Conservation (phyloP, 2,797 vertebrate species). For the Lepidocolaptes lacrymiger region DNA sequence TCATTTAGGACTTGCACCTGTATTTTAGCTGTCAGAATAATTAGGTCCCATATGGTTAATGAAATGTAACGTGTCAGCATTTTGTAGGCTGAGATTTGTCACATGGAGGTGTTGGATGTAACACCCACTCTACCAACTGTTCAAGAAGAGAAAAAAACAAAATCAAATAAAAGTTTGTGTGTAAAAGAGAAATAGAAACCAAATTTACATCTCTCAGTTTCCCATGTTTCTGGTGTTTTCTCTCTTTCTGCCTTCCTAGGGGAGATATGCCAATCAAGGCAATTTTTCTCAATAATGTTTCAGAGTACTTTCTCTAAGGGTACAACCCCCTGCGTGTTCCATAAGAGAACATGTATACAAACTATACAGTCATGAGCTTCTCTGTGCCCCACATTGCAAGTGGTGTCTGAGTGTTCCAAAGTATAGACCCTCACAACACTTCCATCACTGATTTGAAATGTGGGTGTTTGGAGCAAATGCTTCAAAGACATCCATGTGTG, state of each 20-base stretch:
- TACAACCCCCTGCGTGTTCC: accelerated
- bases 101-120: constrained; percentile 58
- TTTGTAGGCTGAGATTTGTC: constrained; percentile 68
- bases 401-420: background rate
- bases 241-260: background rate
- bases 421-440: background rate
- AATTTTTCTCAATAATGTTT: background rate
- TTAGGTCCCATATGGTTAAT: constrained; percentile 66
- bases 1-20: constrained; percentile 6
- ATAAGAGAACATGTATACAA: background rate
- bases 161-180: background rate
- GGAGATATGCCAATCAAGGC: background rate
- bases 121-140: constrained; percentile 70
- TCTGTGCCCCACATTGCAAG: background rate
- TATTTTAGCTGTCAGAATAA: constrained; percentile 45
- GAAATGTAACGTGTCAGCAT: constrained; percentile 58
- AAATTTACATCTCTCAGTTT: background rate
- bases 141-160: constrained; percentile 24
- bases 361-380: background rate
- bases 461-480: constrained; percentile 2
- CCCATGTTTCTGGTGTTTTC: background rate
- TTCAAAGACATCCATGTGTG: background rate
- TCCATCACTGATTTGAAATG: background rate
- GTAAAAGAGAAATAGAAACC: background rate
- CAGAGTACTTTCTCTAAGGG: background rate